Conservation (phyloP, 2,888 invertebrate species). For the Dyspetes luteomarginatus region DNA sequence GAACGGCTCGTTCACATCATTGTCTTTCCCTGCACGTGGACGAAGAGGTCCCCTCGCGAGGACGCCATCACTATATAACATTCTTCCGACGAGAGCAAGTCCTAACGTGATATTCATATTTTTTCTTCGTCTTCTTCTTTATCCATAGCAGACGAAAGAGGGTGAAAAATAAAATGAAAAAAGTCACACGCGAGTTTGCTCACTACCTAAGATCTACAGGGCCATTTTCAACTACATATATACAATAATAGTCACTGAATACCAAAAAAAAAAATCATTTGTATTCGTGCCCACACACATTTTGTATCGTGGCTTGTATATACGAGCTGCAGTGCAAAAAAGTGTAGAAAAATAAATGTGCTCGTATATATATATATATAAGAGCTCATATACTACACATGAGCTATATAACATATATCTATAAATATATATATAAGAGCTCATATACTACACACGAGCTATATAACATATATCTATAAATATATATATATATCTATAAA, state of each 20-base stretch:
- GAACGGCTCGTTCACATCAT: constrained; percentile 17
- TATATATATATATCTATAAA: no score
- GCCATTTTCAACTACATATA: not conserved
- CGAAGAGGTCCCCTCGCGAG: not conserved
- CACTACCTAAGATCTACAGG: not conserved
- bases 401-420: no score
- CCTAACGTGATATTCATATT: not conserved
- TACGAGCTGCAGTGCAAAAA: not conserved
- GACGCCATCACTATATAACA: not conserved
- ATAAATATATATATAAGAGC: no score
- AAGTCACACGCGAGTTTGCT: constrained; percentile 16
- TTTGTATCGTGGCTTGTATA: not conserved
- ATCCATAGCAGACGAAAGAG: not conserved
- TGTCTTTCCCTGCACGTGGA: constrained; percentile 23
- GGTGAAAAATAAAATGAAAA: not conserved
- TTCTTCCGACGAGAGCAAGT: constrained; percentile 29
- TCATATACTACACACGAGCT: no score
- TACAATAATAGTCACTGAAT: not conserved
- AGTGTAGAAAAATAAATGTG: no score
- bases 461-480: no score
- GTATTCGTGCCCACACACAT: not conserved
- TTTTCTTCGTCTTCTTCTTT: not conserved
- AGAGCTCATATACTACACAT: no score
- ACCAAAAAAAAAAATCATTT: not conserved
- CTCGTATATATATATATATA: no score